A percentile compares a stretch with the other conserved stretches of the same genome.
phyloP scores from a whole-genome alignment of 2,888 invertebrate species.

The Sthenelais limicola region DNA sequence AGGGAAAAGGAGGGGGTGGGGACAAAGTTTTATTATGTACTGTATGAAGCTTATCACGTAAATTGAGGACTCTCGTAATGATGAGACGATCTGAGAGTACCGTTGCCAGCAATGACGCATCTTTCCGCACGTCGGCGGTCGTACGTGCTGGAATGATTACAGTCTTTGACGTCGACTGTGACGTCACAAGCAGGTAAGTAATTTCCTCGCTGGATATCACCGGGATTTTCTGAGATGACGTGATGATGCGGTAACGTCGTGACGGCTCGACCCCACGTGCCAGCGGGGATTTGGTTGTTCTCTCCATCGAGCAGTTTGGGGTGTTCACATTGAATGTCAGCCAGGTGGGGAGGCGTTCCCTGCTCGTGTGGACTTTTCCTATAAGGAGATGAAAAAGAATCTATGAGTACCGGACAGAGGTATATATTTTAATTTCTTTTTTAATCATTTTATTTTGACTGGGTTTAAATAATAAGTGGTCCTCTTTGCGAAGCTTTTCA shows the following conservation, averaged over 20 bases:
- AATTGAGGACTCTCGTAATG: conserved; percentile 33
- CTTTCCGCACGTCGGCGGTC: conserved; percentile 24
- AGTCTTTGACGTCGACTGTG: conserved; percentile 38
- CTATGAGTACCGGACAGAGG: too few species aligned
- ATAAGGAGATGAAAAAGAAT: not conserved
- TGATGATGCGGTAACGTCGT: conserved; percentile 9
- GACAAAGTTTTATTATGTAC: too few species aligned
- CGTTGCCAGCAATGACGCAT: not conserved
- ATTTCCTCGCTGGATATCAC: conserved; percentile 25
- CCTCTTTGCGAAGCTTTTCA: too few species aligned
- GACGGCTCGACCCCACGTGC: conserved; percentile 17
- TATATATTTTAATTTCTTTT: too few species aligned
- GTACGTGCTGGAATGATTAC: conserved; percentile 18
- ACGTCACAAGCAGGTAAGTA: conserved; percentile 34
- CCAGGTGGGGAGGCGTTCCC: conserved; percentile 26
- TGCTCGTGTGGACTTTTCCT: conserved; percentile 38
- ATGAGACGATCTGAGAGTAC: conserved; percentile 25
- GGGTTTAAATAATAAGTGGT: too few species aligned
- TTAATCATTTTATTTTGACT: too few species aligned
- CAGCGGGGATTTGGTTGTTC: conserved; percentile 14
- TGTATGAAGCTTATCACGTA: conserved; percentile 31
- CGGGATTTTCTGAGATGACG: conserved; percentile 22
- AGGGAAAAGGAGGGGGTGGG: too few species aligned
- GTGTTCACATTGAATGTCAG: conserved; percentile 32
- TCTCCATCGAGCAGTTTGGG: conserved; percentile 27